Evolutionary conservation across 2,113 vertebrate species (phyloP).

Genomic region (Chaetorhynchus papuensis): DNA sequence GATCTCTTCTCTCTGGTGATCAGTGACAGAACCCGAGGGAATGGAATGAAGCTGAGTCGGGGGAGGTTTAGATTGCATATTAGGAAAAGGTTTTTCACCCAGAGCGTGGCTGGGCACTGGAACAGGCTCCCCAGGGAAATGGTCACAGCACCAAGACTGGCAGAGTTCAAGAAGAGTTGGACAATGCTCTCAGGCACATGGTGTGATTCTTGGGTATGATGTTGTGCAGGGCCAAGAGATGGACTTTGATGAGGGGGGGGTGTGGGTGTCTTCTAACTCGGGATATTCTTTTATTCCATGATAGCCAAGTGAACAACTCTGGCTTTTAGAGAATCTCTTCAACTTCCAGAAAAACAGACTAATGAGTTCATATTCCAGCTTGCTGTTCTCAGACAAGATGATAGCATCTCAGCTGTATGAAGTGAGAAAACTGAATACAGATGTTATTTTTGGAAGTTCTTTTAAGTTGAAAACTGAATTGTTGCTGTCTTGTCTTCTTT

Average conservation of each 20-base stretch:
- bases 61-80: not conserved
- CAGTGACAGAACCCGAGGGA: not conserved
- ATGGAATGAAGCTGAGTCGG: not conserved
- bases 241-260: not conserved
- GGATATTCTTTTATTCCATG: not conserved
- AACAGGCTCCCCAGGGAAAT: not conserved
- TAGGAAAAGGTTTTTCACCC: not conserved
- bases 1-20: not conserved
- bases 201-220: not conserved
- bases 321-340: not conserved
- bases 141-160: not conserved
- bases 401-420: not conserved
- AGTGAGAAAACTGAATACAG: not conserved
- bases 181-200: not conserved
- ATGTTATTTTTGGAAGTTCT: not conserved
- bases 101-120: not conserved
- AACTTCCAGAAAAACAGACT: not conserved
- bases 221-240: not conserved
- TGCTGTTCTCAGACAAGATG: fast-evolving
- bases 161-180: not conserved
- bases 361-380: not conserved
- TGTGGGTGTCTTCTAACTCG: not conserved
- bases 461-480: not conserved
- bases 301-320: not conserved
- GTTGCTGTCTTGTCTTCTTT: not conserved